Conservation (phyloP, 2,113 vertebrate species). For the Chascanopsetta lugubris region DNA sequence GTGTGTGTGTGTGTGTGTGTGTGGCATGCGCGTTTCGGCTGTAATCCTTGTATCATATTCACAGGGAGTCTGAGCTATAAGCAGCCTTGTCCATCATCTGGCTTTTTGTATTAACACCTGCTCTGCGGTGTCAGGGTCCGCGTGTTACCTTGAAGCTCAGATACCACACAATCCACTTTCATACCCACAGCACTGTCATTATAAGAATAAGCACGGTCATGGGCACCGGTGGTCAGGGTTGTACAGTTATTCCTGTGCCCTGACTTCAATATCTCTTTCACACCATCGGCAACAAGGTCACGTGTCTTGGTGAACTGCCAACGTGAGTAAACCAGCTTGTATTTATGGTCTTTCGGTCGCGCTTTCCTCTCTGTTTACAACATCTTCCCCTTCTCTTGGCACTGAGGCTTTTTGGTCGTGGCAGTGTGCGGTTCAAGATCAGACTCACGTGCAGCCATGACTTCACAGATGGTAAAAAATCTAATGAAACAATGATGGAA, state of each 20-base stretch:
- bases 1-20: conserved; percentile 13
- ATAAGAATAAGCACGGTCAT: neutral
- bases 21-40: neutral
- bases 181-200: neutral
- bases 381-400: no score
- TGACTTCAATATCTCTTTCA: neutral
- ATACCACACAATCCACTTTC: neutral
- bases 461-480: neutral
- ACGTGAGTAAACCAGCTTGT: neutral
- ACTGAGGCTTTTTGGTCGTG: neutral
- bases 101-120: conserved; percentile 1
- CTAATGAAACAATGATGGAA: neutral
- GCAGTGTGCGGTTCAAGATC: neutral
- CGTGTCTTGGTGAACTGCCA: neutral
- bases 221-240: neutral
- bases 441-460: neutral
- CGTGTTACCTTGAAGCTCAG: neutral
- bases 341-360: neutral
- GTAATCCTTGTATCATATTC: conserved; percentile 36
- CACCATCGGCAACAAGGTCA: neutral
- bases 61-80: conserved; percentile 22
- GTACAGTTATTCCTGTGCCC: neutral
- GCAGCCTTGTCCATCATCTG: neutral
- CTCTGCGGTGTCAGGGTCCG: neutral
- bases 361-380: no score